Conservation (phyloP, 2,797 vertebrate species). For the Aeoliscus strigatus region DNA sequence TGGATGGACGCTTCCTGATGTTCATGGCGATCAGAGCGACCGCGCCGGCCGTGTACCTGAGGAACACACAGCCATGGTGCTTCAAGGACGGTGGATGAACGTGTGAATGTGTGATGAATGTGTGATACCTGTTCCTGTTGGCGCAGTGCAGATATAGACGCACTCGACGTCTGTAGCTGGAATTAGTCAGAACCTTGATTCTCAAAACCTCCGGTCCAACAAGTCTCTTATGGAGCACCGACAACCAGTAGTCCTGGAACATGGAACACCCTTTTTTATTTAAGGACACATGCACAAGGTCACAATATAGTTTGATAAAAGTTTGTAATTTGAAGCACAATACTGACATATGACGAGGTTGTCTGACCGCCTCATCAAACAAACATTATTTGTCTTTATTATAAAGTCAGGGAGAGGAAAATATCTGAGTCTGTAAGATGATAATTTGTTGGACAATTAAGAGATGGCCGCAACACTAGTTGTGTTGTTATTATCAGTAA, state of each 20-base stretch:
- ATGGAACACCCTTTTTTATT: no score
- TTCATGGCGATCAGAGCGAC: constrained; percentile 86
- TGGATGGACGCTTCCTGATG: constrained; percentile 68
- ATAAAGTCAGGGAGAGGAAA: no score
- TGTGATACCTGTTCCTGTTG: constrained; percentile 74
- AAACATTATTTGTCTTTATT: no score
- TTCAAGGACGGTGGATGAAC: not conserved
- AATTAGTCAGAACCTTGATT: constrained; percentile 21
- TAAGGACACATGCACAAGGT: no score
- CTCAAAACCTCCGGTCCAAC: constrained; percentile 83
- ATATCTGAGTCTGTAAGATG: no score
- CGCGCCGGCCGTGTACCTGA: constrained; percentile 78
- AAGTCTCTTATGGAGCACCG: constrained; percentile 86
- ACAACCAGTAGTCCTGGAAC: constrained; percentile 91
- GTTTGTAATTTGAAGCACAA: no score
- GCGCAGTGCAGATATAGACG: constrained; percentile 90
- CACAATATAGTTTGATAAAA: no score
- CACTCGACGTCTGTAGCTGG: constrained; percentile 44
- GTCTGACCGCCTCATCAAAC: no score
- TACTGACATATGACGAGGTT: no score
- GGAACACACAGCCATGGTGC: constrained; percentile 1
- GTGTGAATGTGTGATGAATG: rapidly evolving
- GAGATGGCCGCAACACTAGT: no score
- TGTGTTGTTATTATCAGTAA: no score
- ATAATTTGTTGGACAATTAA: no score